A percentile compares a stretch with the other conserved stretches of the same genome.
phyloP scores from a whole-genome alignment of 2,113 vertebrate genomes.

The Catharus fuscescens region DNA sequence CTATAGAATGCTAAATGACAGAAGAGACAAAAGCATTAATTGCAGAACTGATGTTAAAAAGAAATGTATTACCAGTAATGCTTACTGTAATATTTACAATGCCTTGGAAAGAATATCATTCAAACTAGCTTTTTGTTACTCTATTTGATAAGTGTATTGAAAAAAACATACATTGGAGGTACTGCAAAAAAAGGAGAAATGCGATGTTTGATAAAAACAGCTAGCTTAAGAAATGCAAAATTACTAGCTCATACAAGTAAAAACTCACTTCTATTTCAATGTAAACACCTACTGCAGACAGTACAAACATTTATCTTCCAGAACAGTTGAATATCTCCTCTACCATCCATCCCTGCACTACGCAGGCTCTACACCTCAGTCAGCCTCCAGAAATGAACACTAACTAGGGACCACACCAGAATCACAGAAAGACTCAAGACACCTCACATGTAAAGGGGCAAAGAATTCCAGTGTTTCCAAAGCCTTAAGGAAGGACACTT shows the following conservation, averaged over 20 bases:
- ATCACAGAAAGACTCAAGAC: not conserved
- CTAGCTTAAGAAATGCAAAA: not conserved
- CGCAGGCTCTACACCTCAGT: not conserved
- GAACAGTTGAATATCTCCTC: not conserved
- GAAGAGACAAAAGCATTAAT: not conserved
- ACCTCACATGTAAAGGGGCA: not conserved
- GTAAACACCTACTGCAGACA: not conserved
- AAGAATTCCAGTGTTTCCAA: not conserved
- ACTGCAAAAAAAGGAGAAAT: not conserved
- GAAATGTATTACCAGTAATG: not conserved
- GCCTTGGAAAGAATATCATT: not conserved
- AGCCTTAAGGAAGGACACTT: not conserved
- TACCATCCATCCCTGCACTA: not conserved
- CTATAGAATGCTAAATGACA: not conserved
- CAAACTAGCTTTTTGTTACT: not conserved
- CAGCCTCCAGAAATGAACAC: not conserved
- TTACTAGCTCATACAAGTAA: not conserved
- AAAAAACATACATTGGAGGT: not conserved
- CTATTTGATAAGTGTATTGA: not conserved
- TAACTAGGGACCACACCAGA: not conserved
- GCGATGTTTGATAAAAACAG: not conserved
- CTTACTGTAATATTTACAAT: not conserved
- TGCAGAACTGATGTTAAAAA: not conserved
- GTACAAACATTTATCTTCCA: not conserved
- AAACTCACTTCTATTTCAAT: not conserved